Percentiles rank a stretch among this genome's conserved stretches.
Conservation (phyloP, 2,797 vertebrate species). For the Phylloscopus collybita region DNA sequence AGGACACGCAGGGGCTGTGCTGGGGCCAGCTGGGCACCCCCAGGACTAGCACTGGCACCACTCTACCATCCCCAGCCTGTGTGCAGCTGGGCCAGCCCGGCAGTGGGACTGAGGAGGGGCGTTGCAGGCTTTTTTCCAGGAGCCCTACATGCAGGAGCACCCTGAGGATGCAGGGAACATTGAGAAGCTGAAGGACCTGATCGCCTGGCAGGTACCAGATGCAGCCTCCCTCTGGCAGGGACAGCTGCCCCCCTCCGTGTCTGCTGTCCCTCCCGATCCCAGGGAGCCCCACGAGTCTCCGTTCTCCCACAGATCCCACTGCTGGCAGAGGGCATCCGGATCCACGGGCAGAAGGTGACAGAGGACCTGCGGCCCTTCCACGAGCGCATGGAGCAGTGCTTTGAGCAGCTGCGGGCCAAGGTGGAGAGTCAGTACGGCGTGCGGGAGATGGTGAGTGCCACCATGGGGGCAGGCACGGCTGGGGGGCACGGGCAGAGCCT, state of each 20-base stretch:
- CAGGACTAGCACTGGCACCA: fast-evolving
- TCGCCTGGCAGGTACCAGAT: constrained; percentile 87
- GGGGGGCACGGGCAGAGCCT: fast-evolving
- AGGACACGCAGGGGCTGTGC: fast-evolving
- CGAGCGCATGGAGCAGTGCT: constrained; percentile 69
- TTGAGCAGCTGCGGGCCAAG: constrained; percentile 50
- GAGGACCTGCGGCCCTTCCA: constrained; percentile 70
- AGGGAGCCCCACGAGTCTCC: fast-evolving
- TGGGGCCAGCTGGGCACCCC: fast-evolving
- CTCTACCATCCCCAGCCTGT: fast-evolving
- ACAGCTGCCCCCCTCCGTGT: not conserved
- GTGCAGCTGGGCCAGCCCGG: fast-evolving
- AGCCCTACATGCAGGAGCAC: constrained; percentile 85
- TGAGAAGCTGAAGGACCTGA: constrained; percentile 89
- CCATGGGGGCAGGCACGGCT: fast-evolving
- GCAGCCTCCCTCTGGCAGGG: not conserved
- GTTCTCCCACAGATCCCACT: not conserved
- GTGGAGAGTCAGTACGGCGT: constrained; percentile 64
- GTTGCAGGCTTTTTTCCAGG: constrained; percentile 90
- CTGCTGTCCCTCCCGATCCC: fast-evolving
- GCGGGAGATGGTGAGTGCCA: constrained; percentile 63
- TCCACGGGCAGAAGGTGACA: constrained; percentile 51
- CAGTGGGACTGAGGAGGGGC: not conserved
- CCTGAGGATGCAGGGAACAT: constrained; percentile 85
- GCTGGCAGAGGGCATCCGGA: constrained; percentile 60